Evolutionary conservation across 2,888 invertebrate genomes (phyloP), one percentile per base, ranked within the genome.

Genomic region (Eupithecia subumbrata): DNA sequence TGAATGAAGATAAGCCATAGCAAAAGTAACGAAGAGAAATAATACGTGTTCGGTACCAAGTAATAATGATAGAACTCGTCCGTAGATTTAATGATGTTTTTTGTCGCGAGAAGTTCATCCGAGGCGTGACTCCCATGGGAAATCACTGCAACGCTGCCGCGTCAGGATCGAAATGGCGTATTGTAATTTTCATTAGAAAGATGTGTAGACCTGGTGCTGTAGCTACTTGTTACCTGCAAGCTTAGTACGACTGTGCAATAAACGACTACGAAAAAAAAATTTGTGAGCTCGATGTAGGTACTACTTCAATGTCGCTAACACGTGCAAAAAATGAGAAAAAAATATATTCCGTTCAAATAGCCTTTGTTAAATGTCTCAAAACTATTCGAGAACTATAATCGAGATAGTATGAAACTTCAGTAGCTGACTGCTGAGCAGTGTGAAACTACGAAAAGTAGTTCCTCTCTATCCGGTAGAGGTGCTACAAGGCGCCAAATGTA

Each of bases 91-190:
- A 69, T 69, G 63, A 63, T 75, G 71, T 71, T 75, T n/a, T 78
- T 76, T 79, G 75, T 76, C 75, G 43, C 56, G 73, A 40, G 63
- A 43, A 67, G 70, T 72, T 72, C 63, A 56, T 73, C 68, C 40
- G 71, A 73, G 37, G 73, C 71, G 73, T 71, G 48, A 71, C 37
- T 5, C 76, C 48, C 76, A 0, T 43, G 76, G 76, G 76, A 76
- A 76, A 76, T 76, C 71, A 76, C 48, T 25, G 69, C 66, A 72
- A 73, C 68, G 14, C 22, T 22, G 16, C 66, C 67, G 37, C 25
- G 68, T 45, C 68, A 68, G 68, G 68, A 68, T 37, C 22, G 63
- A 30, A 63, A 63, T 34, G 34, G n/a, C 43, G n/a, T 68, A 68
- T 68, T 68, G 68, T 68, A 68, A 68, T 68, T 30, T 30, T 30